These are phyloP conservation scores for Peromyscus polionotus DNA, from an alignment of 2,113 vertebrate genomes.

Conservation along the genomic window DNA sequence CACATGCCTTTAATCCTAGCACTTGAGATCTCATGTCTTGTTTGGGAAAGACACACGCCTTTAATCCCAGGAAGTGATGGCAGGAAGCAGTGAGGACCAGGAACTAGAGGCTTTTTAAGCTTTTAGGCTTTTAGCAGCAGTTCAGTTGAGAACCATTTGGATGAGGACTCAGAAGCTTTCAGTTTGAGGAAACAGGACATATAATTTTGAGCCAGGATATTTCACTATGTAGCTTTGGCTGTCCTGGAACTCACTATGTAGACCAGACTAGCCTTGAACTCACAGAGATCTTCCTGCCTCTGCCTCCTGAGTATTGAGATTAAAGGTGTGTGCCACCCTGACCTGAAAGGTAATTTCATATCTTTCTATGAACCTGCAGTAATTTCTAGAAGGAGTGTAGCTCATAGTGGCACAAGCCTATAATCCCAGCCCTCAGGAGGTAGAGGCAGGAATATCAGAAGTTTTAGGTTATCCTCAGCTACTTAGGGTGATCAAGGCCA, in stretches of 20 bases:
- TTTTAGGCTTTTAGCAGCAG: too few relatives aligned
- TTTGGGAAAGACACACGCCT: too few relatives aligned
- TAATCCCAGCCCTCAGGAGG: neutral
- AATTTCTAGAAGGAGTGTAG: neutral
- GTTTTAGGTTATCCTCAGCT: neutral
- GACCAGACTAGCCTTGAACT: neutral
- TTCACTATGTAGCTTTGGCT: too few relatives aligned
- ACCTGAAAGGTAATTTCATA: neutral
- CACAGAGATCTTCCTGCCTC: neutral
- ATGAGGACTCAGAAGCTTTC: too few relatives aligned
- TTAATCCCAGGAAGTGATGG: too few relatives aligned
- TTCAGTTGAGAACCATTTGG: too few relatives aligned
- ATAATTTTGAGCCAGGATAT: neutral
- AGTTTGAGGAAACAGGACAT: too few relatives aligned
- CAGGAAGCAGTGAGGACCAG: too few relatives aligned
- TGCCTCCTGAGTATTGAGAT: neutral
- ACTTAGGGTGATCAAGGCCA: too few relatives aligned
- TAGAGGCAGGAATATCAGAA: neutral
- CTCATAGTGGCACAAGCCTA: neutral
- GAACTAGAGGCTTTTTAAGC: too few relatives aligned
- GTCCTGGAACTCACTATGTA: neutral
- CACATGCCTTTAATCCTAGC: too few relatives aligned
- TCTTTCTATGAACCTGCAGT: neutral
- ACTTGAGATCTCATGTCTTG: too few relatives aligned
- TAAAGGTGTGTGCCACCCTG: neutral